These are phyloP conservation scores for Pimephales promelas DNA, from an alignment of 2,113 vertebrate genomes.

Conservation along the genomic window DNA sequence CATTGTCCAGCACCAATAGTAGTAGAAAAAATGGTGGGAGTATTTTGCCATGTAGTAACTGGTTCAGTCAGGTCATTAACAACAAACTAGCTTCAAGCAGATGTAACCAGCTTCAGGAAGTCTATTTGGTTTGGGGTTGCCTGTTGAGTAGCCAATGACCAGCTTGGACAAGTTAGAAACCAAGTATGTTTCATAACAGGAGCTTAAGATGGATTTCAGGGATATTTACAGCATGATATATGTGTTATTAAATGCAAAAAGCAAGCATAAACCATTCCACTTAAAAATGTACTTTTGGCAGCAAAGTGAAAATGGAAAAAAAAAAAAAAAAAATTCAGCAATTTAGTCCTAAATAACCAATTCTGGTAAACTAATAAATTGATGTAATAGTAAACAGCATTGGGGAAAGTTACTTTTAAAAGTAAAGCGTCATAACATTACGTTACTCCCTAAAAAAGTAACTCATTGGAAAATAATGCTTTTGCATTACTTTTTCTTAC, in stretches of 20 bases:
- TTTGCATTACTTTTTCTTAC: too few species aligned
- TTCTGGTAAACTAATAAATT: background rate
- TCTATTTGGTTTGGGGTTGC: background rate
- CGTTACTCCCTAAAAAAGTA: too few species aligned
- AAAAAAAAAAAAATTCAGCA: too few species aligned
- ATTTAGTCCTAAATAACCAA: background rate
- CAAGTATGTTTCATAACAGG: background rate
- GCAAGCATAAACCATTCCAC: background rate
- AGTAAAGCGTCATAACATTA: too few species aligned
- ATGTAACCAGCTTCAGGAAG: slow-evolving; percentile 12
- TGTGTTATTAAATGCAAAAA: background rate
- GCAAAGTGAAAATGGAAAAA: background rate
- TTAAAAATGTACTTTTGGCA: background rate
- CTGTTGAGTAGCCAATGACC: background rate
- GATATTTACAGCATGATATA: background rate
- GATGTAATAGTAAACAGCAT: too few species aligned
- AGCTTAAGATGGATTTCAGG: background rate
- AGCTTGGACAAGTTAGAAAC: background rate
- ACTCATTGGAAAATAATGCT: too few species aligned
- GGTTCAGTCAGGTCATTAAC: background rate
- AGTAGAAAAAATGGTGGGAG: background rate
- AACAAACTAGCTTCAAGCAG: background rate
- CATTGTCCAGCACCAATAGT: background rate
- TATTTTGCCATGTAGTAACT: background rate
- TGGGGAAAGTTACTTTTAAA: too few species aligned